Evolutionary conservation across 2,797 vertebrate genomes (phyloP).

Genomic region (Melanotaenia nigrans): DNA sequence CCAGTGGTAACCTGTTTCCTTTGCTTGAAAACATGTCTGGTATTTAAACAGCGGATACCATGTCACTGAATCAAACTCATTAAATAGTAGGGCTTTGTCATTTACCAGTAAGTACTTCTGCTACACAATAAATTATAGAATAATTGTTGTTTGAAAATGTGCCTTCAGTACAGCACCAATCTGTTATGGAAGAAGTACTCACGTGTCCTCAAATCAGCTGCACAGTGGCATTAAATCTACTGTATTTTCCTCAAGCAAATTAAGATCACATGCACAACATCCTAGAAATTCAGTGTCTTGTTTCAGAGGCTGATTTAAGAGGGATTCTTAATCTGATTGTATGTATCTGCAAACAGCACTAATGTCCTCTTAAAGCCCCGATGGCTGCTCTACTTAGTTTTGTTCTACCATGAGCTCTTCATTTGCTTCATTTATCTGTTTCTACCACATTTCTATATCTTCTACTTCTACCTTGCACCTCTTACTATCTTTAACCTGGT

Average conservation of each 20-base stretch:
- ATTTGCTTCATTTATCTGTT: not conserved
- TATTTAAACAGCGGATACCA: not conserved
- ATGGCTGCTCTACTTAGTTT: constrained; percentile 2
- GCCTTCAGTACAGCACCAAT: not conserved
- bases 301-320: constrained; percentile 18
- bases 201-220: constrained; percentile 32
- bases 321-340: constrained; percentile 25
- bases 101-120: not conserved
- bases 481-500: not conserved
- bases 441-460: not conserved
- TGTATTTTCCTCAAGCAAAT: constrained; percentile 41
- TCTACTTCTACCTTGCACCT: not conserved
- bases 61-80: not conserved
- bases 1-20: not conserved
- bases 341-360: constrained; percentile 12
- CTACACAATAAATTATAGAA: not conserved
- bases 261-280: constrained; percentile 30
- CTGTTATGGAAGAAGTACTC: constrained; percentile 17
- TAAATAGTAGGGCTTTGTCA: not conserved
- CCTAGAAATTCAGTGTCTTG: constrained; percentile 42
- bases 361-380: constrained; percentile 23
- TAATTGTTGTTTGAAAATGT: not conserved
- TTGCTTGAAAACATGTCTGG: too few species aligned
- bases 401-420: not conserved
- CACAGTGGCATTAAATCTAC: constrained; percentile 51